A percentile compares a stretch with the other conserved stretches of the same genome.
Conservation (phyloP, 2,797 vertebrate genomes). For the Halcyon badia region DNA sequence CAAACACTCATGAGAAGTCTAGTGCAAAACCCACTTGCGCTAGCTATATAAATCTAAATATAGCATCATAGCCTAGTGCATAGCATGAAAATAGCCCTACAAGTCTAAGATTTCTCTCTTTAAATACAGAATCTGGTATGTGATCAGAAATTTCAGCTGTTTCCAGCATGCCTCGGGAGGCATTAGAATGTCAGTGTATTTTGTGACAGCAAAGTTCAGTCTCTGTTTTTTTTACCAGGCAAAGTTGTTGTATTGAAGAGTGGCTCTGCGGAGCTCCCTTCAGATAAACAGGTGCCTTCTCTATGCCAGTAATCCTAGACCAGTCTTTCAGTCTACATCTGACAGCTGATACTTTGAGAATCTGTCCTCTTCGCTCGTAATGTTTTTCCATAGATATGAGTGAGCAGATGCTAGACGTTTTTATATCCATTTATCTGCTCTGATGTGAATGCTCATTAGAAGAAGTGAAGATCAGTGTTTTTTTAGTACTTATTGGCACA, state of each 20-base stretch:
- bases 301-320: background rate
- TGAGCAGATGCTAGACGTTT: background rate
- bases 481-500: background rate
- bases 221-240: background rate
- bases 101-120: constrained; percentile 27
- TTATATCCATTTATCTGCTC: background rate
- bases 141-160: constrained; percentile 38
- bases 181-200: background rate
- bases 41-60: constrained; percentile 8
- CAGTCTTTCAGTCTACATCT: background rate
- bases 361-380: background rate
- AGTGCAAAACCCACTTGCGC: background rate
- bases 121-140: constrained; percentile 50
- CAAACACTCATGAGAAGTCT: background rate
- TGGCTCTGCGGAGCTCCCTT: background rate
- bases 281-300: constrained; percentile 32
- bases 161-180: background rate
- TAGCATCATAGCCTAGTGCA: background rate
- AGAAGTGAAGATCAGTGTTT: background rate
- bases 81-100: constrained; percentile 20
- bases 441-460: background rate
- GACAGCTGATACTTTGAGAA: constrained; percentile 12
- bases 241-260: background rate
- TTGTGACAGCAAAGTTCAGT: background rate
- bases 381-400: background rate